phyloP scores from a whole-genome alignment of 64 coral and sea anemone genomes.

The Actinia equina region DNA sequence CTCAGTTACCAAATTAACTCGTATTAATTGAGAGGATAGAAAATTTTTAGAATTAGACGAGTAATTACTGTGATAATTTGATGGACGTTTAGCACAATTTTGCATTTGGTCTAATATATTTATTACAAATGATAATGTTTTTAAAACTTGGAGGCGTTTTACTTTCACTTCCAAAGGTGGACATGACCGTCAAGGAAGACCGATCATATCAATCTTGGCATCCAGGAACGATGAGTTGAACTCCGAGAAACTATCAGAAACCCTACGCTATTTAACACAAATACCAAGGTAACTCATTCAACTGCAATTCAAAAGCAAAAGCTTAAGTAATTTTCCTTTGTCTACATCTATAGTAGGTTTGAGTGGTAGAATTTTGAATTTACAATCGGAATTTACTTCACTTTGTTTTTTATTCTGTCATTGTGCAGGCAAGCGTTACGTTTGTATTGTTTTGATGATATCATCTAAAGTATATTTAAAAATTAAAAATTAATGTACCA shows the following conservation, averaged over 20 bases:
- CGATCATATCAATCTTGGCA: constrained; percentile 73
- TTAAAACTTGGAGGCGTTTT: constrained; percentile 13
- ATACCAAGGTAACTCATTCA: constrained; percentile 65
- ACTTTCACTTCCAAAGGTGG: constrained; percentile 43
- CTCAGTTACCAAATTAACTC: neutral
- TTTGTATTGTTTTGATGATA: neutral
- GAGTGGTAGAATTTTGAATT: constrained; percentile 1
- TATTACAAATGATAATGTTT: neutral
- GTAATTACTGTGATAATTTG: neutral
- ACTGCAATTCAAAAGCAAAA: neutral
- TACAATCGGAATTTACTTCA: neutral
- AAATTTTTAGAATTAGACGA: neutral
- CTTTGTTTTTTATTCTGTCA: neutral
- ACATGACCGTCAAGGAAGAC: constrained; percentile 73
- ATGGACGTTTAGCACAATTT: neutral
- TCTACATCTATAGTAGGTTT: neutral
- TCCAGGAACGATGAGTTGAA: constrained; percentile 74
- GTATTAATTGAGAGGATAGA: no score
- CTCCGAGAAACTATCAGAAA: constrained; percentile 69
- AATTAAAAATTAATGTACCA: neutral
- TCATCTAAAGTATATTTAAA: neutral
- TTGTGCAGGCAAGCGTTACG: neutral
- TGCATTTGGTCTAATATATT: neutral
- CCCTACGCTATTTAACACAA: constrained; percentile 71
- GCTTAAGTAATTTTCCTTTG: neutral